These are phyloP conservation scores for Caenorhabditis inopinata DNA, from an alignment of 1,140 invertebrate species.

Conservation along the genomic window DNA sequence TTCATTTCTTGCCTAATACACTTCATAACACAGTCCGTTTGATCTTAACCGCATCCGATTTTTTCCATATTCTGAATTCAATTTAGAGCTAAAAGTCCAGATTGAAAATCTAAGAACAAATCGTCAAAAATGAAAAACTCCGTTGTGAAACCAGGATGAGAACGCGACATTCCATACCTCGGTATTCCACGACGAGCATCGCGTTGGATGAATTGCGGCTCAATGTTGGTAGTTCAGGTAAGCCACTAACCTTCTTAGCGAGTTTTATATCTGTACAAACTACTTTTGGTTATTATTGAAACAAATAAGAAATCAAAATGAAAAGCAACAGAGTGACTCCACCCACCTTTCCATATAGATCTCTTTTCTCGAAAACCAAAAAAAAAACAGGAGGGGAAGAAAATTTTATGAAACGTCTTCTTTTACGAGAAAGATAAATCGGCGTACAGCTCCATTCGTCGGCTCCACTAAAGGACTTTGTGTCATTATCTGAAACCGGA, in stretches of 20 bases:
- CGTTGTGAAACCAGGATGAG: not conserved
- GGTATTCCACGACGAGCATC: slow-evolving; percentile 10
- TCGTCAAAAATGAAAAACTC: not conserved
- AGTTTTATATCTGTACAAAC: not conserved
- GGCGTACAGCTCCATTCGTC: not conserved
- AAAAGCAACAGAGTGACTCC: not conserved
- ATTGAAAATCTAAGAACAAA: too few species aligned
- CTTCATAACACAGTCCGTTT: too few species aligned
- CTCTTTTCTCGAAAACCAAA: not conserved
- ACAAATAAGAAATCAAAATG: not conserved
- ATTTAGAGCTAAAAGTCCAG: too few species aligned
- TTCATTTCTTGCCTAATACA: too few species aligned
- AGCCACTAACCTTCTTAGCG: not conserved
- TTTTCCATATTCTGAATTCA: too few species aligned
- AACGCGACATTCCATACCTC: not conserved
- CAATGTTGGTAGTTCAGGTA: slow-evolving; percentile 7
- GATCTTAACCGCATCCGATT: too few species aligned
- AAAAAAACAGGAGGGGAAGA: not conserved
- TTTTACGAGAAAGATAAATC: slow-evolving; percentile 31
- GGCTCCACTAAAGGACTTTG: not conserved
- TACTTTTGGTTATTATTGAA: not conserved
- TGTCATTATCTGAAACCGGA: not conserved
- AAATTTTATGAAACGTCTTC: slow-evolving; percentile 21
- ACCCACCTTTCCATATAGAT: slow-evolving; percentile 3
- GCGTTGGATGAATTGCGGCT: not conserved